phyloP scores from a whole-genome alignment of 2,797 vertebrate genomes.

The Meda fulgida region DNA sequence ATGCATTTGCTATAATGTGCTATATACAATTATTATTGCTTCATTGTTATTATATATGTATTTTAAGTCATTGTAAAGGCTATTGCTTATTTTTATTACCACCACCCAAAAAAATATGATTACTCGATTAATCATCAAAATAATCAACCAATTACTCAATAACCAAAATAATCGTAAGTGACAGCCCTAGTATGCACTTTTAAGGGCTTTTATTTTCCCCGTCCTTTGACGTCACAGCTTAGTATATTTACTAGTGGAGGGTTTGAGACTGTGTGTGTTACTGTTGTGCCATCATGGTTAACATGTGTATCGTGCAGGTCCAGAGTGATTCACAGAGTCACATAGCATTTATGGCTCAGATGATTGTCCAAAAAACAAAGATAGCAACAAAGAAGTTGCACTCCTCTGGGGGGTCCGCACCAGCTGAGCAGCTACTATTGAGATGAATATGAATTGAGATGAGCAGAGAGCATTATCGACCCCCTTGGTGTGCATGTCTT shows the following conservation, averaged over 20 bases:
- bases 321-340: neutral
- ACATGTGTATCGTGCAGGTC: neutral
- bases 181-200: neutral
- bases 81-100: neutral
- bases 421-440: neutral
- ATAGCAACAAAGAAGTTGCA: neutral
- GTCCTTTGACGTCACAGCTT: neutral
- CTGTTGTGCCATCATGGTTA: neutral
- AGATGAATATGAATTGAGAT: constrained; percentile 19
- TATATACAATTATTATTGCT: too few relatives aligned
- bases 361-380: neutral
- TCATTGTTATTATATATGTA: too few relatives aligned
- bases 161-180: too few relatives aligned
- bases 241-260: neutral
- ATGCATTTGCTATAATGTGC: neutral
- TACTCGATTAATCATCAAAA: neutral
- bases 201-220: neutral
- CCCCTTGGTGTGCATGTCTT: constrained; percentile 13
- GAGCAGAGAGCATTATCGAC: constrained; percentile 8
- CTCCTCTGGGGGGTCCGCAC: neutral
- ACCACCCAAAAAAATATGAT: neutral
- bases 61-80: neutral
- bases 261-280: neutral
- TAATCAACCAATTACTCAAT: neutral
- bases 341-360: neutral